Evolutionary conservation across 1,140 invertebrate genomes (phyloP).

Genomic region (Orchesella cincta): DNA sequence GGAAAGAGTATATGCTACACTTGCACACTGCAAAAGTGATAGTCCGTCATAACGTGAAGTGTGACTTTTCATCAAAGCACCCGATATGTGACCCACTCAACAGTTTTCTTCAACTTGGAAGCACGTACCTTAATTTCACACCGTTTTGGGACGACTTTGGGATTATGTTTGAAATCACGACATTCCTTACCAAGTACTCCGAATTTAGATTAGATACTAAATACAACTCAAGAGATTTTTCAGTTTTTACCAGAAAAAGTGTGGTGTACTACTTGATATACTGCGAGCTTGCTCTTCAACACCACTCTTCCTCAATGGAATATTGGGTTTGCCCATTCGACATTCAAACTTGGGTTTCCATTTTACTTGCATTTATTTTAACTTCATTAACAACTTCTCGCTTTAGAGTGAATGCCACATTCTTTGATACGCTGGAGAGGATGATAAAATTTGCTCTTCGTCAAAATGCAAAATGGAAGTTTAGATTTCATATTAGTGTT

Average conservation of each 20-base stretch:
- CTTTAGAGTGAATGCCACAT: background rate
- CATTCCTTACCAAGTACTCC: background rate
- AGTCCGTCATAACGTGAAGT: too few relatives aligned
- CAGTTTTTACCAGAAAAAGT: background rate
- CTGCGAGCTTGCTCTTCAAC: background rate
- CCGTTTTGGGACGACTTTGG: background rate
- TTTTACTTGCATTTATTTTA: background rate
- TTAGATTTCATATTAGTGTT: background rate
- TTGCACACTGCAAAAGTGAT: too few relatives aligned
- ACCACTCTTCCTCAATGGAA: background rate
- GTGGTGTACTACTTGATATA: background rate
- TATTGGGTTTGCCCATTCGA: background rate
- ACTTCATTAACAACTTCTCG: background rate
- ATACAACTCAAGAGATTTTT: background rate
- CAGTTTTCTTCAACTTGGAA: background rate
- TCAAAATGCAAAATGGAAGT: background rate
- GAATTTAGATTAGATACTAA: background rate
- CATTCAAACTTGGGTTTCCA: background rate
- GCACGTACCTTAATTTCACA: background rate
- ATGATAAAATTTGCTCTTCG: background rate
- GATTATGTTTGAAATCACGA: background rate
- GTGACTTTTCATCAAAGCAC: too few relatives aligned
- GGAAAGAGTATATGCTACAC: too few relatives aligned
- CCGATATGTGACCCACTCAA: background rate
- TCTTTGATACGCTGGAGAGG: background rate